These are phyloP conservation scores for Apamea anceps DNA, from an alignment of 2,888 invertebrate genomes.

Conservation along the genomic window DNA sequence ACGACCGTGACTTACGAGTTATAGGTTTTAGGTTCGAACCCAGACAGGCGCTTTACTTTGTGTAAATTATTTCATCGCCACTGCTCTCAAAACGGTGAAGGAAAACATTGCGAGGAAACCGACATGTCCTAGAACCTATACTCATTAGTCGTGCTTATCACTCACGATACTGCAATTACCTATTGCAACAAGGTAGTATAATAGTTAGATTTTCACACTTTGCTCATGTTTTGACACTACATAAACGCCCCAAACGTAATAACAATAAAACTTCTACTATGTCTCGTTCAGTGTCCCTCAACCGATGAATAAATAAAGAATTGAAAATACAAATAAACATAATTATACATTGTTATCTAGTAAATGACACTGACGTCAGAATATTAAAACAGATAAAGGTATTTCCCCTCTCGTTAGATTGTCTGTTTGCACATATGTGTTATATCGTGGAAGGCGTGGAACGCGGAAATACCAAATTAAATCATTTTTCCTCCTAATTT, in stretches of 20 bases:
- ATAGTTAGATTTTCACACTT: background rate
- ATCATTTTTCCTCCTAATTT: background rate
- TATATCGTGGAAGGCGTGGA: background rate
- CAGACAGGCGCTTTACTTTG: no score
- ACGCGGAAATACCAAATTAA: background rate
- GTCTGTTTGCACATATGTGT: background rate
- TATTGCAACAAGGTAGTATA: background rate
- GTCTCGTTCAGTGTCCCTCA: background rate
- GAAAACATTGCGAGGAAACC: no score
- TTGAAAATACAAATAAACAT: background rate
- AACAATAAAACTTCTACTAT: background rate
- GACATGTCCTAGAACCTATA: background rate
- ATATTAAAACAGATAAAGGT: conserved; percentile 8
- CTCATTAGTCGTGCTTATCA: background rate
- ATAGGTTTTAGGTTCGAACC: no score
- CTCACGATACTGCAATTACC: background rate
- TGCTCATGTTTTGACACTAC: background rate
- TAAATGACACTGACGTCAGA: background rate
- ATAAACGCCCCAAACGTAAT: background rate
- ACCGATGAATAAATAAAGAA: background rate
- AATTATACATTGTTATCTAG: background rate
- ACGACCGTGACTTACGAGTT: no score
- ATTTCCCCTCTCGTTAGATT: conserved; percentile 6
- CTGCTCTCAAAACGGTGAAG: no score
- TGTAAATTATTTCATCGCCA: no score